These are phyloP conservation scores for Ennomos fuscantarius DNA, from an alignment of 2,888 invertebrate species.

Conservation along the genomic window DNA sequence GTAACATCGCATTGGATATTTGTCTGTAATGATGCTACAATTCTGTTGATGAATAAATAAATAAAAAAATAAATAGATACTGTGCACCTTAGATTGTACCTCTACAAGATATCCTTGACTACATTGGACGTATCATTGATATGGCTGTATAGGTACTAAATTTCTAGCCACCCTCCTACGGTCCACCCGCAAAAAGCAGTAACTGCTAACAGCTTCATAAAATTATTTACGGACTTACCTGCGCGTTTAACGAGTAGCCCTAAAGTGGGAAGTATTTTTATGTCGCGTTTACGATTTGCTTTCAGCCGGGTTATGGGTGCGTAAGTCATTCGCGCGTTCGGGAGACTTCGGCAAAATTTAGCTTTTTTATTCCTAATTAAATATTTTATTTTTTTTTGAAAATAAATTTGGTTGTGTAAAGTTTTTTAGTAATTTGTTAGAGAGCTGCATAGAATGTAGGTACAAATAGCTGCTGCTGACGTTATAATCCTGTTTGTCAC, in stretches of 20 bases:
- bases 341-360: conserved; percentile 10
- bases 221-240: conserved; percentile 74
- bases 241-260: conserved; percentile 60
- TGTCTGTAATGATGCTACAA: too few species aligned
- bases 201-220: conserved; percentile 48
- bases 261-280: conserved; percentile 74
- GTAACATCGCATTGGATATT: too few species aligned
- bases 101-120: too few species aligned
- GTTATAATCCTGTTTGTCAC: too few species aligned
- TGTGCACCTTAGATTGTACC: too few species aligned
- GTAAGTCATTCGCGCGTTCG: conserved; percentile 21
- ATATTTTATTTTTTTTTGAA: conserved; percentile 20
- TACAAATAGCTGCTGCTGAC: too few species aligned
- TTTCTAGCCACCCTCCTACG: conserved; percentile 16
- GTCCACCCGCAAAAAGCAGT: conserved; percentile 38
- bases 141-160: too few species aligned
- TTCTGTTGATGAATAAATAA: too few species aligned
- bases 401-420: conserved; percentile 6
- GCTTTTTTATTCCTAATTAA: conserved; percentile 18
- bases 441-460: too few species aligned
- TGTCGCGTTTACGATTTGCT: conserved; percentile 58
- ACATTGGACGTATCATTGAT: too few species aligned
- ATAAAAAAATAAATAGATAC: too few species aligned
- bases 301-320: conserved; percentile 27
- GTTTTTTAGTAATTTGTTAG: too few species aligned